Evolutionary conservation across 2,113 vertebrate species (phyloP).

Genomic region (Coryphaenoides rupestris): DNA sequence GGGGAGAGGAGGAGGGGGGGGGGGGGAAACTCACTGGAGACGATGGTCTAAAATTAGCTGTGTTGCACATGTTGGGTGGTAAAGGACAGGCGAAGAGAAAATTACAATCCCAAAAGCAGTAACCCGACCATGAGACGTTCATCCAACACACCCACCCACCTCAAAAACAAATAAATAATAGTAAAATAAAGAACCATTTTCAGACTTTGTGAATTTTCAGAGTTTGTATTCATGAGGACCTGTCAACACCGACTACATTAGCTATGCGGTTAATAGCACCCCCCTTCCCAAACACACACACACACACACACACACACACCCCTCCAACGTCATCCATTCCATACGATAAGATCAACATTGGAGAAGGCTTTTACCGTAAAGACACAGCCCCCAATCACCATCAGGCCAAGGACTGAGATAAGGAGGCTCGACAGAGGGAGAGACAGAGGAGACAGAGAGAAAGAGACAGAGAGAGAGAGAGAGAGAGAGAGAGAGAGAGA

Average conservation of each 20-base stretch:
- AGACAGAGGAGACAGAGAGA: slow-evolving; percentile 16
- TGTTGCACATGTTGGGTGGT: slow-evolving; percentile 25
- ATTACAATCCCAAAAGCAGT: slow-evolving; percentile 30
- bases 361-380: slow-evolving; percentile 26
- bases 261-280: no score
- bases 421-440: neutral
- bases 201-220: no score
- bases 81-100: slow-evolving; percentile 36
- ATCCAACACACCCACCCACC: no score
- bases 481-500: neutral
- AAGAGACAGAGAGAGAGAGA: neutral
- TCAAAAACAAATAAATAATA: no score
- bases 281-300: no score
- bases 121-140: no score
- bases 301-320: no score
- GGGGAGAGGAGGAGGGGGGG: neutral
- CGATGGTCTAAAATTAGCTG: slow-evolving; percentile 56
- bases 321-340: no score
- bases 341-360: slow-evolving; percentile 12
- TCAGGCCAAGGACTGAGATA: neutral
- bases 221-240: no score
- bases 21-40: neutral
- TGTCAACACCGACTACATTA: no score
- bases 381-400: neutral
- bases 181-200: no score